These are phyloP conservation scores for Poecile montanus DNA, from an alignment of 2,797 vertebrate species.

Conservation along the genomic window DNA sequence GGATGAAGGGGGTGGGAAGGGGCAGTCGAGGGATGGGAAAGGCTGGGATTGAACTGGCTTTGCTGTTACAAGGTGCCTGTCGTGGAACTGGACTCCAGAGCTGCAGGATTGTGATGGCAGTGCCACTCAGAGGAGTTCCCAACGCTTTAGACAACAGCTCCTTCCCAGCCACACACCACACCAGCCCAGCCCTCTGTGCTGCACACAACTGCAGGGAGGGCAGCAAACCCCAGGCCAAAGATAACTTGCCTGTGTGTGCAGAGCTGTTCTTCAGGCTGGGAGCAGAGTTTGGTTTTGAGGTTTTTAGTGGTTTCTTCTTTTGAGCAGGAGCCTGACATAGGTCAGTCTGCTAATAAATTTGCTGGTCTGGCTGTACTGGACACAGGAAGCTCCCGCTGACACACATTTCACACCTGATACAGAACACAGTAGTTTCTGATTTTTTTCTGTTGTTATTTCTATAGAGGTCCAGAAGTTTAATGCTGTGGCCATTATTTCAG, in stretches of 20 bases:
- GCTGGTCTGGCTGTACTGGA: background rate
- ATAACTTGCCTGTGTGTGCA: fast-evolving
- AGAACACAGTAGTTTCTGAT: background rate
- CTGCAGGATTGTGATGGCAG: background rate
- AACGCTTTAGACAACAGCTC: background rate
- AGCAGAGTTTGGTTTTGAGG: background rate
- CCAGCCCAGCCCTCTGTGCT: background rate
- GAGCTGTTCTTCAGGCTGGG: background rate
- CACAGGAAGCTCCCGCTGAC: background rate
- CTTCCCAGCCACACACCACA: fast-evolving
- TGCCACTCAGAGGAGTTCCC: background rate
- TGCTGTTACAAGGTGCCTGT: background rate
- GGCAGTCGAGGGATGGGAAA: background rate
- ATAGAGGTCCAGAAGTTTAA: background rate
- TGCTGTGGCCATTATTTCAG: background rate
- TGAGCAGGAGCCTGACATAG: background rate
- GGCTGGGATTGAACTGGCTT: background rate
- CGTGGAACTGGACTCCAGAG: background rate
- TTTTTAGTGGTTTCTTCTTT: background rate
- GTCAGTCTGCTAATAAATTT: background rate
- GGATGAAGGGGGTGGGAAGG: background rate
- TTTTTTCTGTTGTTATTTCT: background rate
- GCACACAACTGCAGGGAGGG: background rate
- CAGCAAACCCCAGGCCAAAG: background rate
- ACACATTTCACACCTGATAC: background rate